Evolutionary conservation across 1,140 invertebrate genomes (phyloP).

Genomic region (Drosophila aff.): DNA sequence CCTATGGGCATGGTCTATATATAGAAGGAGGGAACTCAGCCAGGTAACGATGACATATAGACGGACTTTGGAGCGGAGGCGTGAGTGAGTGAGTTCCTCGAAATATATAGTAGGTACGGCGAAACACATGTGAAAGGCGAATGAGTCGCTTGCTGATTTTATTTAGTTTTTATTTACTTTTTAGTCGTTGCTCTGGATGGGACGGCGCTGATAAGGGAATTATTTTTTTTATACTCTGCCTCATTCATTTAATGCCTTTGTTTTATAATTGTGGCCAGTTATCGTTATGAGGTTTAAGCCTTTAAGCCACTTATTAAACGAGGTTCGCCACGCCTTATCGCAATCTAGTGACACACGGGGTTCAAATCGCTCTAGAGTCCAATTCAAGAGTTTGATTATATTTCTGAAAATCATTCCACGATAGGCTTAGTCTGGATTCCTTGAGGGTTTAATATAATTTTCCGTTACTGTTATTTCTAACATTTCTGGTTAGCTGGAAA

Average conservation of each 20-base stretch:
- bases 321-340: conserved; percentile 45
- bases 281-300: conserved; percentile 44
- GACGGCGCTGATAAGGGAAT: conserved; percentile 28
- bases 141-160: conserved; percentile 34
- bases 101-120: conserved; percentile 2
- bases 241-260: conserved; percentile 47
- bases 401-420: conserved; percentile 7
- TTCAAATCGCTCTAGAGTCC: conserved; percentile 24
- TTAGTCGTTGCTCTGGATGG: conserved; percentile 26
- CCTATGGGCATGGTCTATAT: conserved; percentile 37
- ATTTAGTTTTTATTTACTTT: conserved; percentile 43
- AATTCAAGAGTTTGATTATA: conserved; percentile 15
- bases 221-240: conserved; percentile 4
- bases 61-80: conserved; percentile 38
- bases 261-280: conserved; percentile 51
- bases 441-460: neutral
- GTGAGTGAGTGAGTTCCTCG: conserved; percentile 30
- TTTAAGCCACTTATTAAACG: conserved; percentile 47
- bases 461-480: neutral
- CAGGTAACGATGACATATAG: conserved; percentile 40
- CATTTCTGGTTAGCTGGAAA: neutral
- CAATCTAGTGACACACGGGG: conserved; percentile 41
- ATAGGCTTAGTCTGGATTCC: neutral
- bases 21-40: conserved; percentile 37
- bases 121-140: conserved; percentile 28